Percentiles rank a stretch among this genome's conserved stretches.
phyloP scores from a whole-genome alignment of 2,797 vertebrate genomes.

The Pogoniulus pusillus region DNA sequence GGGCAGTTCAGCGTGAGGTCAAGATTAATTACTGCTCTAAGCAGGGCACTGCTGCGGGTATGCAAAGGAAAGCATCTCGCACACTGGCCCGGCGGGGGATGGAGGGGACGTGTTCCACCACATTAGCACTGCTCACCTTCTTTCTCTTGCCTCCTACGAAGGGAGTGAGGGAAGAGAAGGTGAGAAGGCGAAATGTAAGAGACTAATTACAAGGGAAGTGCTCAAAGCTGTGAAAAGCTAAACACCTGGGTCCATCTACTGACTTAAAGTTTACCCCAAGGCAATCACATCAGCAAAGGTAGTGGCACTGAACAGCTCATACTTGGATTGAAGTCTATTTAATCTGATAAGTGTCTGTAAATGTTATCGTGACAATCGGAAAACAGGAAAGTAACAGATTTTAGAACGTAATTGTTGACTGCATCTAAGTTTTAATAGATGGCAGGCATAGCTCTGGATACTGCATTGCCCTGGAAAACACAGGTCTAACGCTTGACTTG shows the following conservation, averaged over 20 bases:
- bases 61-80: not conserved
- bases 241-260: not conserved
- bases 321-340: no score
- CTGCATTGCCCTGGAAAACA: not conserved
- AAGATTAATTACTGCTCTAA: not conserved
- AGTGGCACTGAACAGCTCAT: rapidly evolving
- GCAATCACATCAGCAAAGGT: not conserved
- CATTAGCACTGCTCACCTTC: rapidly evolving
- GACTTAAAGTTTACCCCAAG: not conserved
- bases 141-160: not conserved
- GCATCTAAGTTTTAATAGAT: rapidly evolving
- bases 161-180: not conserved
- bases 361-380: not conserved
- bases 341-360: not conserved
- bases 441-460: not conserved
- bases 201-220: not conserved
- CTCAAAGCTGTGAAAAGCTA: not conserved
- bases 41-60: not conserved
- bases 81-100: not conserved
- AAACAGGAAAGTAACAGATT: not conserved
- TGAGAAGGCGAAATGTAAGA: not conserved
- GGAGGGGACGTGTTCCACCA: not conserved
- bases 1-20: not conserved
- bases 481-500: not conserved
- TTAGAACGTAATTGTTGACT: not conserved